phyloP scores from a whole-genome alignment of 2,888 invertebrate species.

The Lithophane ornitopus region DNA sequence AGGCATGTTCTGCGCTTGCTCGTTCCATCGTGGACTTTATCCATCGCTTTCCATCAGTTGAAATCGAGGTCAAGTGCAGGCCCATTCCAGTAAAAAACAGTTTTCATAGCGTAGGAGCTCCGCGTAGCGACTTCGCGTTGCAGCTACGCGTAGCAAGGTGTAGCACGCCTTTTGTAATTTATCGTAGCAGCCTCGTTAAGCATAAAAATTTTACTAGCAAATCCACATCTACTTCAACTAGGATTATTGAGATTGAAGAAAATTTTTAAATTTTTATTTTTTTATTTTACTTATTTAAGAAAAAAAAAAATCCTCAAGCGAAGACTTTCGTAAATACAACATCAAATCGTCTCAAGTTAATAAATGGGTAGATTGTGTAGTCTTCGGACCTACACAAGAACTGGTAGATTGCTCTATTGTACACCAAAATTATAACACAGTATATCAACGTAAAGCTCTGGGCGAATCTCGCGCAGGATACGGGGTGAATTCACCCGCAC shows the following conservation, averaged over 20 bases:
- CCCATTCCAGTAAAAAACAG: not conserved
- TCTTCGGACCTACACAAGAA: too few species aligned
- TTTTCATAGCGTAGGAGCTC: not conserved
- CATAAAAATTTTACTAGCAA: not conserved
- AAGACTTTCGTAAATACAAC: not conserved
- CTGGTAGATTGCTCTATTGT: too few species aligned
- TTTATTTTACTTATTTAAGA: not conserved
- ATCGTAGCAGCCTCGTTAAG: not conserved
- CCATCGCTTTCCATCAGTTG: not conserved
- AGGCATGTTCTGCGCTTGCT: not conserved
- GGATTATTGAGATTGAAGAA: not conserved
- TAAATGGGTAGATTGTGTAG: too few species aligned
- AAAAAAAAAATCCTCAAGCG: too few species aligned
- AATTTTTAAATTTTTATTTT: not conserved
- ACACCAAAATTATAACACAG: too few species aligned
- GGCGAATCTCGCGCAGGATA: too few species aligned
- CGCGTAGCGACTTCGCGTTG: constrained; percentile 1
- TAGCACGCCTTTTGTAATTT: not conserved
- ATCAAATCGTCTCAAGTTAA: not conserved
- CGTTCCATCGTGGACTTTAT: not conserved
- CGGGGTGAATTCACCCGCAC: too few species aligned
- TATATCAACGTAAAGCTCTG: too few species aligned
- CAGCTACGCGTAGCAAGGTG: not conserved
- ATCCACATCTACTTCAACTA: not conserved
- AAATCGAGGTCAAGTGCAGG: not conserved